Base-by-base conservation (phyloP, 2,888 invertebrate genomes). In the Acleris sparsana region DNA sequence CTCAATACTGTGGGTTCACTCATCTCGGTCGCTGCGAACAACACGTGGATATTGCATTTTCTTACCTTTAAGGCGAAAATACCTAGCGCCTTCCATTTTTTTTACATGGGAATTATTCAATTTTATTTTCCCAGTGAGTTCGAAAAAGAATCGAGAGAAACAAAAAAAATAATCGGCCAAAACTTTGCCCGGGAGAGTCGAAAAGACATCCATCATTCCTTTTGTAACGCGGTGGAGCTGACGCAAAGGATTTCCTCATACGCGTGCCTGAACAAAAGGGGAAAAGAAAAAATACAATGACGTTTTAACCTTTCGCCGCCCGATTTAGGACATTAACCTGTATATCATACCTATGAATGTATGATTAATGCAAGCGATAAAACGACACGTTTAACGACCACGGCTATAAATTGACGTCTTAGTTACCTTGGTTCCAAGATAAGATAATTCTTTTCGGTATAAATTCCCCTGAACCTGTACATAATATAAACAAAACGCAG, bases 191-290 rank as follows among this genome's bases (percentile, higher is more conserved):
- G 43, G 64, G 64, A 58, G 60, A 66, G 52, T 64, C 57, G 49
- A 43, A 48, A 58, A 60, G 46, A 57, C 60, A 68, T 65, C 62
- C 63, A 65, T 68, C 68, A 68, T 62, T 62, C 65, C 61, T 56
- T 68, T 68, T 64, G 64, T 62, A 18, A 57, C 44, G 60, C 57
- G 17, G 48, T 49, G 53, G 17, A 49, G 49, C 58, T 49, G 59
- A 60, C 63, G 67, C 59, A 25, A 55, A 58, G 58, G 67, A 55
- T 67, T 63, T 44, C 51, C 58, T 49, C 11, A 43, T 17, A 53
- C 22, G 63, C 67, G 46, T 60, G 59, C 46, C 46, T 63, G 53
- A 33, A 56, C 59, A 63, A 18, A 44, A 63, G 56, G 55, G 51
- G 20, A 55, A 16, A 18, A 13, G 33, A 44, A 51, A 55, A 61